These are phyloP conservation scores for Chloropsis hardwickii DNA, from an alignment of 2,113 vertebrate species.

Conservation along the genomic window DNA sequence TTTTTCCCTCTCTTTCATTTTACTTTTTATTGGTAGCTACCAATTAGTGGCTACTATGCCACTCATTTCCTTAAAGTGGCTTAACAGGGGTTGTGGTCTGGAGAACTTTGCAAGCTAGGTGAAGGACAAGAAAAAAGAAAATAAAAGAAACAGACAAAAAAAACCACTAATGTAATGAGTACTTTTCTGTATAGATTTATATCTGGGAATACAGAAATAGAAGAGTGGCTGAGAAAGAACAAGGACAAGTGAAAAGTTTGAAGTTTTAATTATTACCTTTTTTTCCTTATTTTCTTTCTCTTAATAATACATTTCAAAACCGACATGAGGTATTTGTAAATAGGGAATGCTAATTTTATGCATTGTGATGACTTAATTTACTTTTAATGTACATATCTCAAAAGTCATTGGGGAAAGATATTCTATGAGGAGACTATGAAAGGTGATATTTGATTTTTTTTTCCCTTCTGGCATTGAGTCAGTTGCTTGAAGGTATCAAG, in stretches of 20 bases:
- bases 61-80: background rate
- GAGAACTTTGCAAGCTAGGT: background rate
- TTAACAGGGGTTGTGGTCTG: background rate
- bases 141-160: background rate
- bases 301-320: background rate
- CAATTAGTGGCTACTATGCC: background rate
- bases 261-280: background rate
- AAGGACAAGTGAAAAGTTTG: background rate
- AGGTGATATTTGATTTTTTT: conserved; percentile 70
- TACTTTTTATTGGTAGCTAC: background rate
- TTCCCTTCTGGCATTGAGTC: conserved; percentile 68
- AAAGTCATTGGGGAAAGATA: background rate
- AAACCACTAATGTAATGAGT: background rate
- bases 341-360: background rate
- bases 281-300: background rate
- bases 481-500: conserved; percentile 71
- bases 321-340: background rate
- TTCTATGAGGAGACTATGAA: background rate
- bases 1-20: background rate
- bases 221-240: background rate
- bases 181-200: background rate
- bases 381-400: background rate
- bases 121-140: background rate
- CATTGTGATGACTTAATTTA: background rate
- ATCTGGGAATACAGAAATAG: background rate